Conservation (phyloP, 2,888 invertebrate genomes). For the Ochlodes sylvanus region DNA sequence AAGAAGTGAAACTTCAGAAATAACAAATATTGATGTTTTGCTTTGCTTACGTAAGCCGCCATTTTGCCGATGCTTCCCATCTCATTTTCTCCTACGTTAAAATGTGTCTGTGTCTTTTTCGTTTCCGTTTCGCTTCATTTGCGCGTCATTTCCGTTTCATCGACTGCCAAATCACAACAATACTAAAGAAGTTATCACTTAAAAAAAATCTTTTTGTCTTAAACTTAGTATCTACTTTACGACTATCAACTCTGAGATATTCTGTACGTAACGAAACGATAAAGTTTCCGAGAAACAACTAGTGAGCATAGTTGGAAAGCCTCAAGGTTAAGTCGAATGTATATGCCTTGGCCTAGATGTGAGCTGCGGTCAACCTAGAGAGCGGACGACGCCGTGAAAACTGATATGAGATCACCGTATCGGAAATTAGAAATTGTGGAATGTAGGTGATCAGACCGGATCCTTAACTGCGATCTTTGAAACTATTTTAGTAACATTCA, state of each 20-base stretch:
- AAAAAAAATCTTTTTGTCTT: too few relatives aligned
- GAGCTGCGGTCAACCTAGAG: slow-evolving; percentile 35
- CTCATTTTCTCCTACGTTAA: too few relatives aligned
- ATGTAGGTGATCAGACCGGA: slow-evolving; percentile 35
- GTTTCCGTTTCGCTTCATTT: too few relatives aligned
- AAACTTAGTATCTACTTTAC: too few relatives aligned
- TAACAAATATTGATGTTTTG: too few relatives aligned
- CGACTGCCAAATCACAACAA: too few relatives aligned
- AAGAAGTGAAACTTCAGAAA: too few relatives aligned
- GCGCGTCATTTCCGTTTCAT: too few relatives aligned
- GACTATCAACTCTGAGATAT: not conserved
- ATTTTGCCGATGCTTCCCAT: too few relatives aligned
- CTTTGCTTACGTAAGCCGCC: too few relatives aligned
- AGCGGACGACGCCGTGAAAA: slow-evolving; percentile 36
- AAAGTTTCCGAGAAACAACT: slow-evolving; percentile 24
- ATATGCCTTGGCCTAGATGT: slow-evolving; percentile 37
- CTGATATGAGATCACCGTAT: slow-evolving; percentile 38
- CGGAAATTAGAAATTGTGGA: slow-evolving; percentile 38
- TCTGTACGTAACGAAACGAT: slow-evolving; percentile 11
- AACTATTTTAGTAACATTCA: slow-evolving; percentile 3
- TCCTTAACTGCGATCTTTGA: slow-evolving; percentile 8
- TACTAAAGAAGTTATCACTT: too few relatives aligned
- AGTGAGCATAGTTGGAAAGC: slow-evolving; percentile 37
- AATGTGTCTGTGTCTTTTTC: too few relatives aligned
- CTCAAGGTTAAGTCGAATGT: slow-evolving; percentile 37